A percentile compares a stretch with the other conserved stretches of the same genome.
Evolutionary conservation across 2,797 vertebrate species (phyloP).

Genomic region (Liparis tanakae): DNA sequence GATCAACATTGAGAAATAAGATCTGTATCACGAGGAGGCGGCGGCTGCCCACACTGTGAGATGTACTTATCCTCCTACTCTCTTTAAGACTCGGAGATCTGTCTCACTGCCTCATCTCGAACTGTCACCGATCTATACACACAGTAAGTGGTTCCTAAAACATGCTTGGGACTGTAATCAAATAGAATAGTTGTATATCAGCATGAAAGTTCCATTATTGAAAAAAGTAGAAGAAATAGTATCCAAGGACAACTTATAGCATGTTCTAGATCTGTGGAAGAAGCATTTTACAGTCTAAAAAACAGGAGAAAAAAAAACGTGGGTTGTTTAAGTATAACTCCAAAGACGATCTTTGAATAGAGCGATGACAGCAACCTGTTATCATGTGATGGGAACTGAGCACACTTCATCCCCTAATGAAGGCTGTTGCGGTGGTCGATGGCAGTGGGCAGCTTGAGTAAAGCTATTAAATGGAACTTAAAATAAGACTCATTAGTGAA

Average conservation of each 20-base stretch:
- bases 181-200: neutral
- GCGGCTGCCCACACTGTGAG: slow-evolving; percentile 66
- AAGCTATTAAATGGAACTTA: neutral
- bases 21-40: slow-evolving; percentile 62
- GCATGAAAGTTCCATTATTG: neutral
- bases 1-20: slow-evolving; percentile 58
- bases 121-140: slow-evolving; percentile 13
- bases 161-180: neutral
- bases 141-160: neutral
- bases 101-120: slow-evolving; percentile 26
- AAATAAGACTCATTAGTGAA: neutral
- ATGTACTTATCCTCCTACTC: slow-evolving; percentile 67
- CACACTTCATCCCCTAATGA: neutral
- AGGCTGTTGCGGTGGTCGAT: neutral
- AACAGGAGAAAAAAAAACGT: neutral
- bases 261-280: neutral
- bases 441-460: neutral
- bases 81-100: slow-evolving; percentile 13
- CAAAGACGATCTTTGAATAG: slow-evolving; percentile 1
- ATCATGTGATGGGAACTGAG: slow-evolving; percentile 25
- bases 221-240: neutral
- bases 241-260: neutral
- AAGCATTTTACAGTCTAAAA: neutral
- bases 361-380: slow-evolving; percentile 28
- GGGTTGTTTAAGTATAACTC: neutral